Evolutionary conservation across 2,888 invertebrate species (phyloP), one percentile per base, ranked within the genome.

Genomic region (Carpatolechia fugitivella): DNA sequence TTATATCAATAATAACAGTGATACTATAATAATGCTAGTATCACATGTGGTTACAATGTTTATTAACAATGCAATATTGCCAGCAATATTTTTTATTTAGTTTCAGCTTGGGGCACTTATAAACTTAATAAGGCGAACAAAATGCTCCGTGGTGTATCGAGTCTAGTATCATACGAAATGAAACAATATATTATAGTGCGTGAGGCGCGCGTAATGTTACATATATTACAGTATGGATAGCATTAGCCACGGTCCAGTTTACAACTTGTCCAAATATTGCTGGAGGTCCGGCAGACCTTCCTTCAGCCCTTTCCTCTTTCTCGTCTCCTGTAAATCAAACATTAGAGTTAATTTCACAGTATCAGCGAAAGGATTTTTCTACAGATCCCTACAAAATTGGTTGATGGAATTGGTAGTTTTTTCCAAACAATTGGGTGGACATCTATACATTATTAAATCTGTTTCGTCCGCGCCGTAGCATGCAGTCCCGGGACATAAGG

Each of bases 301-400:
- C 91, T 99, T 99, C 81, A 99, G 93, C 89, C 99, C 99, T 93
- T 99, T 99, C 90, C 99, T 95, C 92, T 99, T 99, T 86, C 99
- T 96, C 71, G 97, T 99, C 56, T 98, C 98, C 93, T 95, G 91
- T 48, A 91, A 88, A 65, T 58, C 38, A 38, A 64, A 72, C 72
- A 56, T 54, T 53, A 24, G n/a, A n/a, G n/a, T n/a, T n/a, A n/a
- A n/a, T n/a, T n/a, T n/a, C n/a, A n/a, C n/a, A n/a, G n/a, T n/a
- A n/a, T n/a, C n/a, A n/a, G n/a, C n/a, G n/a, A n/a, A n/a, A n/a
- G n/a, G n/a, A n/a, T n/a, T n/a, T n/a, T n/a, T n/a, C n/a, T n/a
- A 14, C 38, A 38, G 7, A 38, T 13, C 6, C 38, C 16, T 38
- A 38, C 10, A 38, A 14, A 29, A n/a, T n/a, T n/a, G n/a, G n/a